Base-by-base conservation (phyloP, 2,888 invertebrate species). In the Drosophila phalerata region DNA sequence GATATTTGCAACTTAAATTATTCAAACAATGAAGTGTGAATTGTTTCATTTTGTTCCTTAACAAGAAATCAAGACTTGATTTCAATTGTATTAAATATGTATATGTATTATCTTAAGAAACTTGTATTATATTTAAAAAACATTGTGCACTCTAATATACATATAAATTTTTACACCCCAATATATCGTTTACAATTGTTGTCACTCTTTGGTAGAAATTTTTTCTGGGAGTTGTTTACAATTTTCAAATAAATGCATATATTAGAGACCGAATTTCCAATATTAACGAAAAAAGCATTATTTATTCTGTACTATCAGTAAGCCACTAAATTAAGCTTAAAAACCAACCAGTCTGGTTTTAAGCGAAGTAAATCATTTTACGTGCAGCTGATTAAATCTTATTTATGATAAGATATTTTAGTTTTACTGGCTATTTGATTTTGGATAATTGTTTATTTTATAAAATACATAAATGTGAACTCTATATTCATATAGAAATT, bases 21-120 rank as follows among this genome's bases (percentile, higher is more conserved):
- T 42, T 57, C 45, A 45, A 37, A n/a, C 30, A 37, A 8, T 19
- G 25, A 11, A 25, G 17, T 13, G 40, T 25, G 9, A 52, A 25
- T 32, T 17, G 32, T 43, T 52, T 17, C 19, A 11, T 63, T 63
- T 63, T 56, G 63, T 63, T 63, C 63, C 63, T 63, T 63, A 42
- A 10, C 38, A 25, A 43, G 55, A 61, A 53, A 43, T 43, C 43
- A n/a, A 43, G 25, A 13, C 42, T 51, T 15, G 34, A 45, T 34
- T 43, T 43, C 43, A 13, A 32, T 8, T 60, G 17, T 25, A 52
- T 61, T 43, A 9, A 42, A 17, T 28, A 9, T 43, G 15, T 28
- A 32, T 22, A 9, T 43, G 30, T 61, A 25, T 62, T 45, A 56
- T 37, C 11, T 30, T 62, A 56, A 55, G 62, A 47, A 19, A 30